phyloP scores from a whole-genome alignment of 2,113 vertebrate species.

The Dinomys branickii region DNA sequence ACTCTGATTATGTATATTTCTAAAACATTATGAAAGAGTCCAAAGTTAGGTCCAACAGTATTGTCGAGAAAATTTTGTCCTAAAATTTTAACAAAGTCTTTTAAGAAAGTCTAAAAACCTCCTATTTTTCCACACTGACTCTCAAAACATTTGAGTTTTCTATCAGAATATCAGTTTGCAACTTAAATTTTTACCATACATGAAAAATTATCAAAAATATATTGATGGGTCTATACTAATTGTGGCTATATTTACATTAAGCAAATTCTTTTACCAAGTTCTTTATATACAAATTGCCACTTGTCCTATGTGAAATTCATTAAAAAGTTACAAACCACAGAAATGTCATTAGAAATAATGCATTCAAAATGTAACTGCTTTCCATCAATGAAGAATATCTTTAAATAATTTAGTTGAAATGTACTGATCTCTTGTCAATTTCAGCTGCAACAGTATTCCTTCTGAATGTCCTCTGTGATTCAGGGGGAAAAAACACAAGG shows the following conservation, averaged over 20 bases:
- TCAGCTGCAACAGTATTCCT: constrained; percentile 79
- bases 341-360: constrained; percentile 88
- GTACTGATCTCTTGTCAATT: constrained; percentile 76
- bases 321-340: constrained; percentile 90
- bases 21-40: constrained; percentile 82
- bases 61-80: constrained; percentile 78
- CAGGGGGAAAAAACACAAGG: constrained; percentile 44
- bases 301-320: constrained; percentile 86
- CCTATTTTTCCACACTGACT: constrained; percentile 73
- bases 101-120: constrained; percentile 85
- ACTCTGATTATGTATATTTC: constrained; percentile 80
- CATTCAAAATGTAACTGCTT: constrained; percentile 84
- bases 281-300: constrained; percentile 90
- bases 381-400: constrained; percentile 82
- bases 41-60: constrained; percentile 78
- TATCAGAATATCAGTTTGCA: constrained; percentile 73
- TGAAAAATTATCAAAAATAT: constrained; percentile 92
- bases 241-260: constrained; percentile 89
- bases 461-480: constrained; percentile 77
- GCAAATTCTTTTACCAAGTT: constrained; percentile 87
- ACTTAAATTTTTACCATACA: constrained; percentile 84
- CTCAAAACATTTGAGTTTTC: constrained; percentile 75
- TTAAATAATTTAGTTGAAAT: constrained; percentile 86
- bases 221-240: constrained; percentile 89
- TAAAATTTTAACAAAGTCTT: constrained; percentile 81